A percentile compares a stretch with the other conserved stretches of the same genome.
Evolutionary conservation across 2,797 vertebrate genomes (phyloP).

Genomic region (Gymnocypris eckloni): DNA sequence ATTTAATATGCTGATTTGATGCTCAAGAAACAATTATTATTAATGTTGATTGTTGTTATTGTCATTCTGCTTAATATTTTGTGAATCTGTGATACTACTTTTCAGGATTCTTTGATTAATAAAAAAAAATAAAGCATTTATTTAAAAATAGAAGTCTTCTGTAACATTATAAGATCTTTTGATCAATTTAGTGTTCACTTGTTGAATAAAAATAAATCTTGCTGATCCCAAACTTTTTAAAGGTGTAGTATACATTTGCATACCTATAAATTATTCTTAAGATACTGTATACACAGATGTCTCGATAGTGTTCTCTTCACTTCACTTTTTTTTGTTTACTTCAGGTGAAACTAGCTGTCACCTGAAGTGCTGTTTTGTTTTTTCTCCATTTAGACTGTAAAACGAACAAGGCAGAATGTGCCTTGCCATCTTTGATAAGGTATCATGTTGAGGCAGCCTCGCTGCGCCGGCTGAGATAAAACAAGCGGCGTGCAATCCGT

Average conservation of each 20-base stretch:
- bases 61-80: no score
- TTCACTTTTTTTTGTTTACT: not conserved
- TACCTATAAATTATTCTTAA: not conserved
- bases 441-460: constrained; percentile 12
- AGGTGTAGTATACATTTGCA: not conserved
- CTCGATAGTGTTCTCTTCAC: constrained; percentile 1
- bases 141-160: not conserved
- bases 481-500: not conserved
- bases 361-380: not conserved
- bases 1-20: not conserved
- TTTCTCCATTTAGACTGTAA: constrained; percentile 7
- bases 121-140: not conserved
- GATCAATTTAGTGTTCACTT: not conserved
- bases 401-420: constrained; percentile 12
- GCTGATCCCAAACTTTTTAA: not conserved
- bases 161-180: not conserved
- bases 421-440: constrained; percentile 29
- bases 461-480: constrained; percentile 6
- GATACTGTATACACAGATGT: not conserved
- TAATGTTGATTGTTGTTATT: no score
- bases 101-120: not conserved
- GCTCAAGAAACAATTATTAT: not conserved
- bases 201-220: not conserved
- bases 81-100: no score
- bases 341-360: constrained; percentile 1